These are phyloP conservation scores for Julus scandinavius DNA, from an alignment of 2,888 invertebrate genomes.

Conservation along the genomic window DNA sequence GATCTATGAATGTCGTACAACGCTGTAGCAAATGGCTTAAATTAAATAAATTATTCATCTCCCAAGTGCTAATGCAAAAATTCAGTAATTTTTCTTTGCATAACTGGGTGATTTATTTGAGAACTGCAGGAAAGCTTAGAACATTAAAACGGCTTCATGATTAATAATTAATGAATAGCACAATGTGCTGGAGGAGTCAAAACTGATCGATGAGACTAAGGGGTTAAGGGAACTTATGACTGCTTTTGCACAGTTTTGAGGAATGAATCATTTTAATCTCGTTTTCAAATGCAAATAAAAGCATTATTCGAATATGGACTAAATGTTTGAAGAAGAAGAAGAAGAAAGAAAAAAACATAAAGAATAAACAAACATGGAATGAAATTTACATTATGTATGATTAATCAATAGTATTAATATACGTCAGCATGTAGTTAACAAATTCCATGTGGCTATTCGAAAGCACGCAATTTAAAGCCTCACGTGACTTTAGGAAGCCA, in stretches of 20 bases:
- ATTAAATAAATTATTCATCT: constrained; percentile 42
- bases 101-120: not conserved
- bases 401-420: not conserved
- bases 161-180: constrained; percentile 23
- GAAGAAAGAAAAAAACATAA: not conserved
- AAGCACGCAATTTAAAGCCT: no score
- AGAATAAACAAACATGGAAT: not conserved
- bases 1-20: not conserved
- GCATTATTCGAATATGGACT: not conserved
- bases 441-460: no score
- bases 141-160: not conserved
- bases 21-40: not conserved
- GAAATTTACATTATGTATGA: not conserved
- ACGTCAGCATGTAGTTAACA: no score
- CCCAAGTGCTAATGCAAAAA: not conserved
- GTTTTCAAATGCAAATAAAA: not conserved
- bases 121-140: not conserved
- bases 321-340: not conserved
- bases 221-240: not conserved
- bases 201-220: constrained; percentile 11
- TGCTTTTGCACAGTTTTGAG: not conserved
- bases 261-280: not conserved
- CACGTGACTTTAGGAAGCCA: no score
- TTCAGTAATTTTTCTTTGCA: not conserved
- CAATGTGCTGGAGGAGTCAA: not conserved